phyloP scores from a whole-genome alignment of 92 coral and sea anemone genomes.

The Zoanthus solanderi region DNA sequence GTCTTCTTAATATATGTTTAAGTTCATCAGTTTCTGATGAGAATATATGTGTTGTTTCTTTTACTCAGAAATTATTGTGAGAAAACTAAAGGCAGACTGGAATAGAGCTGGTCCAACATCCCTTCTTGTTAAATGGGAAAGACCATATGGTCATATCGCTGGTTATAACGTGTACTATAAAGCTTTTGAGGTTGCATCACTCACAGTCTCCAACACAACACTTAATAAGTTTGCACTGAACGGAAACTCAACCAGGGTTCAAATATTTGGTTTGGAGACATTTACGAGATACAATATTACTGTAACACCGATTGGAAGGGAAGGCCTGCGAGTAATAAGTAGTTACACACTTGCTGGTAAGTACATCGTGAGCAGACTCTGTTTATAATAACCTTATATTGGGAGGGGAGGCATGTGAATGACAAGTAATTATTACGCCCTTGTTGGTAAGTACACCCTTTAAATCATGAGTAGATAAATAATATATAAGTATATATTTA shows the following conservation, averaged over 20 bases:
- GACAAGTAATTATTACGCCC: too few species aligned
- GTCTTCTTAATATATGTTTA: too few species aligned
- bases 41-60: too few species aligned
- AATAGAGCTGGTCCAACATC: too few species aligned
- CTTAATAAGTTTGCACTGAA: not conserved
- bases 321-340: conserved; percentile 34
- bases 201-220: not conserved
- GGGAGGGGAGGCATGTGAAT: too few species aligned
- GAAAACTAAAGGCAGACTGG: too few species aligned
- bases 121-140: not conserved
- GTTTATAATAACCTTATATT: too few species aligned
- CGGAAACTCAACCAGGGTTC: not conserved
- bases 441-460: too few species aligned
- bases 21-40: too few species aligned
- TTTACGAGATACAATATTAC: conserved; percentile 45
- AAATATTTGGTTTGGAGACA: conserved; percentile 47
- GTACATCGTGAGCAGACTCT: not conserved
- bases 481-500: too few species aligned
- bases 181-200: not conserved
- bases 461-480: too few species aligned
- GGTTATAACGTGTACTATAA: not conserved
- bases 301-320: conserved; percentile 45
- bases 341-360: conserved; percentile 45
- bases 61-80: too few species aligned
- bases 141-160: not conserved